Evolutionary conservation across 2,797 vertebrate species (phyloP).

Genomic region (Meda fulgida): DNA sequence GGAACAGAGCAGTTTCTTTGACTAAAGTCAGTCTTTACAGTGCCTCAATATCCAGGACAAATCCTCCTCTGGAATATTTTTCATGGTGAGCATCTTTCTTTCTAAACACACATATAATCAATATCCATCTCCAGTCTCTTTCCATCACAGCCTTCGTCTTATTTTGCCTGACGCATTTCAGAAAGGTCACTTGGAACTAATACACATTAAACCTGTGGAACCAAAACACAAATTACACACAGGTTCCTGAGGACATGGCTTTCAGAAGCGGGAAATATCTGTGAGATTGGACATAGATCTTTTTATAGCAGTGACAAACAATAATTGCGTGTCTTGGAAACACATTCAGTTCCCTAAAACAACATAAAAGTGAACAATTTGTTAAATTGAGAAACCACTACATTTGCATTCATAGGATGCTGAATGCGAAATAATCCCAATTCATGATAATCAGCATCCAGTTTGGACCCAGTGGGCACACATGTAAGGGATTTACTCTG

Average conservation of each 20-base stretch:
- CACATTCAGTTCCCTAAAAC: neutral
- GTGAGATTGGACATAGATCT: slow-evolving; percentile 10
- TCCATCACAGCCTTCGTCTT: neutral
- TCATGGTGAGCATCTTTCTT: slow-evolving; percentile 2
- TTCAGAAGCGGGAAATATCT: slow-evolving; percentile 38
- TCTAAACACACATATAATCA: slow-evolving; percentile 25
- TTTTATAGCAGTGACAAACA: slow-evolving; percentile 23
- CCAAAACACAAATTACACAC: slow-evolving; percentile 11
- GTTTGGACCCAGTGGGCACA: slow-evolving; percentile 9
- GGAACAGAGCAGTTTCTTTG: slow-evolving; percentile 12
- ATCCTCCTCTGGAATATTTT: neutral
- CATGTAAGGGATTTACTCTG: slow-evolving; percentile 28
- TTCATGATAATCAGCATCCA: slow-evolving; percentile 48
- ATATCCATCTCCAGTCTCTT: slow-evolving; percentile 1
- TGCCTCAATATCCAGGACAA: neutral
- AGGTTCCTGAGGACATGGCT: slow-evolving; percentile 10
- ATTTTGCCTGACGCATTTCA: slow-evolving; percentile 9
- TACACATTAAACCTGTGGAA: slow-evolving; percentile 11
- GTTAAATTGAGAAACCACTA: slow-evolving; percentile 22
- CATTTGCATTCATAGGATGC: slow-evolving; percentile 36
- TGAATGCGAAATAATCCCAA: slow-evolving; percentile 26
- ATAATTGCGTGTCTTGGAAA: slow-evolving; percentile 16
- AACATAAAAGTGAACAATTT: neutral
- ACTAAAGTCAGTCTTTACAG: neutral
- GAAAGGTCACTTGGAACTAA: slow-evolving; percentile 30